phyloP scores from a whole-genome alignment of 2,888 invertebrate genomes.

The Napeogenes inachia region DNA sequence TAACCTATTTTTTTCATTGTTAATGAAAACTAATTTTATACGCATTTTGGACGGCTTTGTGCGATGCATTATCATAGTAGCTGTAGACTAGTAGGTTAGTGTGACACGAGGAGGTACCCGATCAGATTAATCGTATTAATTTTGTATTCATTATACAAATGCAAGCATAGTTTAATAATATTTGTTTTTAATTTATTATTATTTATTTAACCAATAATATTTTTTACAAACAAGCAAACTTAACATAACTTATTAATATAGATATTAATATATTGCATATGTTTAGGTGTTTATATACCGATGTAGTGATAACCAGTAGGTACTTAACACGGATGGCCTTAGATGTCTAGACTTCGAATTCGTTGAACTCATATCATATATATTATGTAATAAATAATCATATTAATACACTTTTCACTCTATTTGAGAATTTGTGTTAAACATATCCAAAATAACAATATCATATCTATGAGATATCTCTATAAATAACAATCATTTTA shows the following conservation, averaged over 20 bases:
- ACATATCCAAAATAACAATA: too few species aligned
- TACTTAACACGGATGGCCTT: conserved; percentile 25
- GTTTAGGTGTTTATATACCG: conserved; percentile 1
- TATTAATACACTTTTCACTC: background rate
- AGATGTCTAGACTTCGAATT: conserved; percentile 28
- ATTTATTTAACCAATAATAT: too few species aligned
- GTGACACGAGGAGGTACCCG: background rate
- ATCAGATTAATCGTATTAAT: too few species aligned
- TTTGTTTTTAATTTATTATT: too few species aligned
- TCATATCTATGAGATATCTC: too few species aligned
- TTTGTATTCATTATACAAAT: too few species aligned
- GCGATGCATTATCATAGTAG: conserved; percentile 20
- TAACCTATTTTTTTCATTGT: conserved; percentile 17
- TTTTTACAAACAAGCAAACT: conserved; percentile 6
- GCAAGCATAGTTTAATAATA: too few species aligned
- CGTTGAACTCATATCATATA: conserved; percentile 22
- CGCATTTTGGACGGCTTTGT: conserved; percentile 7
- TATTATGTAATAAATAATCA: background rate
- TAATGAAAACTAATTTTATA: conserved; percentile 1
- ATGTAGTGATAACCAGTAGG: conserved; percentile 20
- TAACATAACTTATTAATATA: background rate
- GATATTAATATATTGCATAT: background rate
- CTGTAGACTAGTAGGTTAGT: conserved; percentile 24
- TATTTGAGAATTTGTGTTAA: too few species aligned
- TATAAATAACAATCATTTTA: too few species aligned